These are phyloP conservation scores for Muscina levida DNA, from an alignment of 2,888 invertebrate genomes.

Conservation along the genomic window DNA sequence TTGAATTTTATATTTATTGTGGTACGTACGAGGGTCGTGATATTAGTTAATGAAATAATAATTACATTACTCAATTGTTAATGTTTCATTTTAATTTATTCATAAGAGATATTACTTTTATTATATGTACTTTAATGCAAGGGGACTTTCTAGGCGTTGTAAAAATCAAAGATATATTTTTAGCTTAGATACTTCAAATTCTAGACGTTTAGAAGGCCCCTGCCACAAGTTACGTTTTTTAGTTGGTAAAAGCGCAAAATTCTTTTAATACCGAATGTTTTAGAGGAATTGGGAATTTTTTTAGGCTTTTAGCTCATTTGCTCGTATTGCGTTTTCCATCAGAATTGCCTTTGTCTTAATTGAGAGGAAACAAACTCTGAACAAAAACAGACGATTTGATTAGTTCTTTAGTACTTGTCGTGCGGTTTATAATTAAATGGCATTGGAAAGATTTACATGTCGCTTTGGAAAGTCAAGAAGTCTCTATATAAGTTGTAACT, in stretches of 20 bases:
- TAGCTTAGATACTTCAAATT: too few relatives aligned
- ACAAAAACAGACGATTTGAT: too few relatives aligned
- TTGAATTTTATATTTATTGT: slow-evolving; percentile 26
- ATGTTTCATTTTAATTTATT: neutral
- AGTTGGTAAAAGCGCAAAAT: slow-evolving; percentile 36
- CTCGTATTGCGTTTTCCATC: slow-evolving; percentile 35
- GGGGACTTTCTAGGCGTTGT: too few relatives aligned
- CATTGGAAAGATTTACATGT: neutral
- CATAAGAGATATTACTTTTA: too few relatives aligned
- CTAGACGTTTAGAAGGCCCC: too few relatives aligned
- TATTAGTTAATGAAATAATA: slow-evolving; percentile 1
- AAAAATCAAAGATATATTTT: too few relatives aligned
- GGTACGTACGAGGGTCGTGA: slow-evolving; percentile 14
- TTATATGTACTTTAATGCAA: too few relatives aligned
- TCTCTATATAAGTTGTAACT: slow-evolving; percentile 29
- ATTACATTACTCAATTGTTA: slow-evolving; percentile 53
- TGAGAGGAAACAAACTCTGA: too few relatives aligned
- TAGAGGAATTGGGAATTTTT: slow-evolving; percentile 8
- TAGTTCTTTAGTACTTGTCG: too few relatives aligned
- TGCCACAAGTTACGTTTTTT: too few relatives aligned
- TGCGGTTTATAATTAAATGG: too few relatives aligned
- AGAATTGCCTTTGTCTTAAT: slow-evolving; percentile 16
- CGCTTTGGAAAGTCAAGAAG: slow-evolving; percentile 60
- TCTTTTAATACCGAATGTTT: slow-evolving; percentile 43
- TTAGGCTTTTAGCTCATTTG: slow-evolving; percentile 15